A percentile compares a stretch with the other conserved stretches of the same genome.
Evolutionary conservation across 1,140 invertebrate species (phyloP).

Genomic region (Euglossa dilemma): DNA sequence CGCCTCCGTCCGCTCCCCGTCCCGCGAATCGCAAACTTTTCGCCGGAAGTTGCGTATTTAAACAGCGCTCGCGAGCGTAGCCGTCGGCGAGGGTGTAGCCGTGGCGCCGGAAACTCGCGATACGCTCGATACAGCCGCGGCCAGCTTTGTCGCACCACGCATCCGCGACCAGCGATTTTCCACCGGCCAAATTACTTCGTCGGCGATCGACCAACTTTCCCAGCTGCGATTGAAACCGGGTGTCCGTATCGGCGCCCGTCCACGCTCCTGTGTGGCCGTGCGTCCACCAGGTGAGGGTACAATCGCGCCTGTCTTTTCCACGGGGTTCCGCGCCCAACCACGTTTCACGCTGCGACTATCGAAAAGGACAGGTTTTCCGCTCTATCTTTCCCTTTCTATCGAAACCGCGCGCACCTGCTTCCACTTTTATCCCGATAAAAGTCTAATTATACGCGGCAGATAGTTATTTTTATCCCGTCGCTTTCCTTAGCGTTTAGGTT

Average conservation of each 20-base stretch:
- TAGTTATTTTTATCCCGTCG: no score
- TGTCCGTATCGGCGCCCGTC: not conserved
- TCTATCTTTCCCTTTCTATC: no score
- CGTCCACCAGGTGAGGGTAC: not conserved
- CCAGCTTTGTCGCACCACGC: not conserved
- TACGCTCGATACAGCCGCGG: not conserved
- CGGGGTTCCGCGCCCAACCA: no score
- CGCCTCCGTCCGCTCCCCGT: not conserved
- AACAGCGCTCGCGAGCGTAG: not conserved
- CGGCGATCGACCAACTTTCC: conserved; percentile 21
- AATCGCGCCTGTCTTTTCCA: not conserved
- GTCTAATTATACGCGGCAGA: no score
- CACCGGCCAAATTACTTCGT: conserved; percentile 23
- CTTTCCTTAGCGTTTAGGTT: no score
- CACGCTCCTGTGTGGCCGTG: no score
- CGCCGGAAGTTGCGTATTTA: conserved; percentile 30
- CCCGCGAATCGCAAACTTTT: conserved; percentile 32
- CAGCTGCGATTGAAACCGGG: conserved; percentile 9
- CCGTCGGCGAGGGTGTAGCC: not conserved
- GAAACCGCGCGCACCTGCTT: no score
- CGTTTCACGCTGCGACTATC: no score
- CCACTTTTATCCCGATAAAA: no score
- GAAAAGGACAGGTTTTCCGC: no score
- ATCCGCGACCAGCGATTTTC: conserved; percentile 34
- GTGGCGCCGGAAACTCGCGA: not conserved